Evolutionary conservation across 2,113 vertebrate genomes (phyloP).

Genomic region (Corythaixoides concolor): DNA sequence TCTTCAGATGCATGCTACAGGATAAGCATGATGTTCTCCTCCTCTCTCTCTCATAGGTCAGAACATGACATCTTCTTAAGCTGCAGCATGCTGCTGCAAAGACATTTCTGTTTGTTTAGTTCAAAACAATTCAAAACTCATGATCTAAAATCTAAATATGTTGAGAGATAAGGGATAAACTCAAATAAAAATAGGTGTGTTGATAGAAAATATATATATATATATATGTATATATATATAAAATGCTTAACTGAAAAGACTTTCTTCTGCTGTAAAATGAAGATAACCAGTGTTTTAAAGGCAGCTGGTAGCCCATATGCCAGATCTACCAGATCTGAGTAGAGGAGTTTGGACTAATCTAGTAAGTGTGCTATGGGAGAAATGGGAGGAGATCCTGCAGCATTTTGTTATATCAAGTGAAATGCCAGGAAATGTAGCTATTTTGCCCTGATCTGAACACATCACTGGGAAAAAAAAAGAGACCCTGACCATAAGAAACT

Average conservation of each 20-base stretch:
- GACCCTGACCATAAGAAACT: neutral
- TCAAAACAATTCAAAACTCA: constrained; percentile 16
- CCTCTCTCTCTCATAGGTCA: neutral
- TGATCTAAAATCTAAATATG: neutral
- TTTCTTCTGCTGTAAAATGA: constrained; percentile 3
- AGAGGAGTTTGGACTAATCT: neutral
- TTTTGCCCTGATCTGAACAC: neutral
- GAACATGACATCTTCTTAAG: neutral
- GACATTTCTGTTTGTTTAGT: neutral
- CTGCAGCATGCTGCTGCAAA: neutral
- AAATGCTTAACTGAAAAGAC: neutral
- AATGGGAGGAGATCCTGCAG: neutral
- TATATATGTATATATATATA: neutral
- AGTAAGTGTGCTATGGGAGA: neutral
- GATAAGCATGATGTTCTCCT: neutral
- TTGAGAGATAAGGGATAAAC: neutral
- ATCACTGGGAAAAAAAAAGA: neutral
- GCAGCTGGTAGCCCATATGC: constrained; percentile 39
- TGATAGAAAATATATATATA: neutral
- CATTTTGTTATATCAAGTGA: neutral
- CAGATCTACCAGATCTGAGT: constrained; percentile 9
- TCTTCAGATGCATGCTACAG: neutral
- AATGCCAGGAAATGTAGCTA: neutral
- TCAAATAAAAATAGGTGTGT: constrained; percentile 4
- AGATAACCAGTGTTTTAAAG: neutral